Base-by-base conservation (phyloP, 2,888 invertebrate species). In the Pachymerium ferrugineum region DNA sequence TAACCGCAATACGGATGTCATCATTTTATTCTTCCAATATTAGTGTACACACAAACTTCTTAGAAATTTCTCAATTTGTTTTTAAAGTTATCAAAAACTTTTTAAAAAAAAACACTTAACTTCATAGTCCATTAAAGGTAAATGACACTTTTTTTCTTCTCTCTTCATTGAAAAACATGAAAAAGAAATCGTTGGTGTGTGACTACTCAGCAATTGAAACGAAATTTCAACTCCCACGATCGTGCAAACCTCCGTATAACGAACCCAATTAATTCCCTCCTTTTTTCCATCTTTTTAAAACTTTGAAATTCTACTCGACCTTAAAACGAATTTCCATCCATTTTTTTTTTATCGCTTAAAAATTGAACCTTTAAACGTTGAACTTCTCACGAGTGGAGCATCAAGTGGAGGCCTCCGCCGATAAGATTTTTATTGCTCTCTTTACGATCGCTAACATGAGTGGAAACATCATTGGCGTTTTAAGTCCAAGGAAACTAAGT, bases 381-480 rank as follows among this genome's bases (percentile, higher is more conserved):
- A 54, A 54, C 47, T 54, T 54, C 19, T 54, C 47, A 54, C 47
- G 22, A 54, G 22, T 54, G 47, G 47, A 19, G 10, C 47, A 54
- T 54, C 47, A 54, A 54, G 47, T 54, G 47, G n/a, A 54, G 47
- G 47, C 47, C 47, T 54, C 22, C 47, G 10, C 47, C 47, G 47
- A 54, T 54, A 54, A 54, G 47, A 54, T 54, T 54, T 54, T 54
- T 54, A 54, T 54, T 54, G 47, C 47, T 54, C 47, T 54, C 47
- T 54, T 54, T 54, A 54, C 47, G 47, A 54, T 54, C 47, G 47
- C 47, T 54, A 54, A 54, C 47, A 54, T 54, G 47, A 54, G 47
- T 54, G 47, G 47, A 54, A 54, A 54, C 47, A 54, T 54, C 47
- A 54, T 54, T 54, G 47, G 47, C 19, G 47, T 54, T 54, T 54